A percentile compares a stretch with the other conserved stretches of the same genome.
These are phyloP conservation scores for Coptotermes formosanus DNA, from an alignment of 1,140 invertebrate genomes.

Conservation along the genomic window DNA sequence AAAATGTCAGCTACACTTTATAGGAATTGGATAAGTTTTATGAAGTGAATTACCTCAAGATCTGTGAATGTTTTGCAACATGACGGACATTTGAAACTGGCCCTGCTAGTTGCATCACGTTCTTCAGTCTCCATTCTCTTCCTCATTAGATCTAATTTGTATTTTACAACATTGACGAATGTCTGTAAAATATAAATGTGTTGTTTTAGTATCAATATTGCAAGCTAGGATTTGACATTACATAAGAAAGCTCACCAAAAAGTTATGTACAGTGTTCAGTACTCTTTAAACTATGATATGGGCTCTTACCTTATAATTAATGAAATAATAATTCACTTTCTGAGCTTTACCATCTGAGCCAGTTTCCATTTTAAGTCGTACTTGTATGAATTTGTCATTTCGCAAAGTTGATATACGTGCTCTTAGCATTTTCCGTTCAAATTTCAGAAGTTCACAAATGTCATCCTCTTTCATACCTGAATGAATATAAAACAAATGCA, in stretches of 20 bases:
- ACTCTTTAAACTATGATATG: neutral
- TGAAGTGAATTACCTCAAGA: constrained; percentile 59
- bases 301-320: constrained; percentile 80
- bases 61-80: constrained; percentile 92
- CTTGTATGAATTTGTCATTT: constrained; percentile 94
- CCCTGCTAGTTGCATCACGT: constrained; percentile 87
- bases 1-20: no score
- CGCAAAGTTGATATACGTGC: constrained; percentile 81
- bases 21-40: no score
- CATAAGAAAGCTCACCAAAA: neutral
- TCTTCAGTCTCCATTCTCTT: constrained; percentile 95
- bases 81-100: constrained; percentile 90
- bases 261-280: neutral
- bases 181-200: constrained; percentile 49
- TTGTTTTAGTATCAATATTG: neutral
- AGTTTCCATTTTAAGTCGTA: constrained; percentile 90
- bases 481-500: constrained; percentile 28
- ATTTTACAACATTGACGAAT: constrained; percentile 97
- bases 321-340: constrained; percentile 97
- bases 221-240: neutral
- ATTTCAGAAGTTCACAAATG: constrained; percentile 88
- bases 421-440: constrained; percentile 91
- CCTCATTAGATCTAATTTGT: constrained; percentile 93
- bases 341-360: constrained; percentile 93
- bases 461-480: constrained; percentile 95